Evolutionary conservation across 2,113 vertebrate species (phyloP), one percentile per base, ranked within the genome.

Genomic region (Nesoenas mayeri): DNA sequence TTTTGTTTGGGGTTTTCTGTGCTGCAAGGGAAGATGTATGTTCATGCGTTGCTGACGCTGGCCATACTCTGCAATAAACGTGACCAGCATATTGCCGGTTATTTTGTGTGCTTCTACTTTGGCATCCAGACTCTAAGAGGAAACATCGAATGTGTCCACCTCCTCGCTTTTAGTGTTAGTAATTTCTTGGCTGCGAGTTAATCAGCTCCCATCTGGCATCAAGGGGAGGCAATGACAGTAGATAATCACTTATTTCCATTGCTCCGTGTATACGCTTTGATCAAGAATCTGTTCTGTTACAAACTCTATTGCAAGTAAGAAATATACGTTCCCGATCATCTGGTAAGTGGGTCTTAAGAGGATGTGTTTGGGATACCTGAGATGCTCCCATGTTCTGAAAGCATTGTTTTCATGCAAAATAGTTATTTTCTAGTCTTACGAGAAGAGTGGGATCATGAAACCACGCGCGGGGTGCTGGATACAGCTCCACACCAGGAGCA

Each of bases 291-390:
- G 12, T 3, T 50, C 29, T 42, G n/a, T 0, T 3, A n/a, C 21
- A 31, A 34, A 31, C 42, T 65, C 22, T n/a, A 34, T 38, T 42
- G 31, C 56, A 44, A 51, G 31, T 75, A 25, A 60, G 38, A 60
- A 54, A 36, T 15, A 28, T 1, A 11, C 0, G 0, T 38, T n/a
- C 5, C 3, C 17, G 7, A 64, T 65, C 8, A 34, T 7, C 15
- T 73, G 26, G 16, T 69, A 31, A 53, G 65, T 36, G 48, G 71
- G 26, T 28, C 17, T 61, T 51, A 61, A 77, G 11, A 57, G 67
- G 38, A 31, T 47, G 47, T 14, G 15, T 48, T 0, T 54, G 50
- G 56, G 51, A 53, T 64, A 21, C 18, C n/a, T 71, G 26, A 42
- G 47, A 20, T 56, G 24, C 31, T 44, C 9, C 8, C 60, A 22